Base-by-base conservation (phyloP, 2,888 invertebrate genomes). In the Eupeodes luniger region DNA sequence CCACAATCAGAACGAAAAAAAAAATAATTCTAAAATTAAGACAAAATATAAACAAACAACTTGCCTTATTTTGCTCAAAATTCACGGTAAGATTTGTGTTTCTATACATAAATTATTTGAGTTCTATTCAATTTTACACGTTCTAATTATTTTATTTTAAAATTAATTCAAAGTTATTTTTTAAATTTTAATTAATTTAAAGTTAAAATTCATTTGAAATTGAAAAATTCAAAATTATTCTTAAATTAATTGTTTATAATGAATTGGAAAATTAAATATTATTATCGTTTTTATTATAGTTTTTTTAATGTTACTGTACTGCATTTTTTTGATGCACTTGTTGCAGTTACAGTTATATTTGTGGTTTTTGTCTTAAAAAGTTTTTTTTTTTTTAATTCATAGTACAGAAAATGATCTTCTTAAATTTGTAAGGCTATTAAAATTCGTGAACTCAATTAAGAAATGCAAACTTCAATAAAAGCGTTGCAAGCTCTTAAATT, bases 11-110 rank as follows among this genome's bases (percentile, higher is more conserved):
- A 86, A 49, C 5, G 40, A 36, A 85, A 79, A 64, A 70, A 14
- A n/a, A 40, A 49, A 9, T 49, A 47, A 27, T 27, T 59, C 14
- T n/a, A 55, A 55, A 55, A 12, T 6, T 27, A 64, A 75, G 19
- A 27, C 27, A 27, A 69, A 78, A 53, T 0, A 6, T 19, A 74
- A 59, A 59, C 67, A 80, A 75, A 75, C 53, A 62, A 67, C 57
- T 69, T 36, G 19, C 61, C 59, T 49, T 59, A 34, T 75, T 81
- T 82, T 82, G 66, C 59, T 40, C 59, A 69, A 80, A 67, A 77
- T 4, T 88, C 81, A 88, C 85, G 88, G 88, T 88, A 88, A 88
- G 88, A 84, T 57, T 85, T 77, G 2, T 49, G 81, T 88, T 16
- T 44, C 3, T 3, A 27, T 27, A 27, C 40, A 40, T 7, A 6